These are phyloP conservation scores for Oscheius sp. DNA, from an alignment of 2,888 invertebrate species.

Conservation along the genomic window DNA sequence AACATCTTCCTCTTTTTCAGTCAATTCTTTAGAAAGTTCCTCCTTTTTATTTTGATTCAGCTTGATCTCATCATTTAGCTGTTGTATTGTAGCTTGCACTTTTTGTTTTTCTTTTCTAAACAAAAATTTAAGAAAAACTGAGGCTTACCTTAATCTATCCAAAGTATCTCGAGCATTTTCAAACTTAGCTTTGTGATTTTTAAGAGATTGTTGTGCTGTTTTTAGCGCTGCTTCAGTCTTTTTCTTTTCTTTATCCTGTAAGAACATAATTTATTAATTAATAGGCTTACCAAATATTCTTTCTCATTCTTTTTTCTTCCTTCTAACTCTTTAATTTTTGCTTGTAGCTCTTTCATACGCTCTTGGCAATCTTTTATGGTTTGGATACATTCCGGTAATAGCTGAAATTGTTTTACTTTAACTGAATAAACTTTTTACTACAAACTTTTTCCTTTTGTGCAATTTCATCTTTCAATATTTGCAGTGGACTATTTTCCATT, in stretches of 20 bases:
- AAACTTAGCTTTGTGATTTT: constrained; percentile 30
- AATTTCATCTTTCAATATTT: constrained; percentile 46
- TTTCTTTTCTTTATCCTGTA: constrained; percentile 47
- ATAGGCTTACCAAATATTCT: constrained; percentile 28
- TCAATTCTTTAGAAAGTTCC: constrained; percentile 4
- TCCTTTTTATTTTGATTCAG: not conserved
- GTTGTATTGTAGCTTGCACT: not conserved
- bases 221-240: constrained; percentile 47
- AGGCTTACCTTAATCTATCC: not conserved
- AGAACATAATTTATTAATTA: not conserved
- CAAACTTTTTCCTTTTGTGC: constrained; percentile 24
- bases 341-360: constrained; percentile 31
- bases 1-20: constrained; percentile 11
- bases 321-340: constrained; percentile 39
- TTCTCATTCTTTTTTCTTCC: constrained; percentile 53
- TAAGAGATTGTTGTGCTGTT: constrained; percentile 25
- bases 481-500: constrained; percentile 43
- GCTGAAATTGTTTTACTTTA: not conserved
- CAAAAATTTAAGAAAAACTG: not conserved
- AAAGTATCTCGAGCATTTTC: constrained; percentile 17
- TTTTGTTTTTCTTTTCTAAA: constrained; percentile 9
- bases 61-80: not conserved
- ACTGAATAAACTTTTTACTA: not conserved
- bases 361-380: not conserved
- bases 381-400: constrained; percentile 29